phyloP scores from a whole-genome alignment of 2,113 vertebrate species.

The Corythornis madagascariensis region DNA sequence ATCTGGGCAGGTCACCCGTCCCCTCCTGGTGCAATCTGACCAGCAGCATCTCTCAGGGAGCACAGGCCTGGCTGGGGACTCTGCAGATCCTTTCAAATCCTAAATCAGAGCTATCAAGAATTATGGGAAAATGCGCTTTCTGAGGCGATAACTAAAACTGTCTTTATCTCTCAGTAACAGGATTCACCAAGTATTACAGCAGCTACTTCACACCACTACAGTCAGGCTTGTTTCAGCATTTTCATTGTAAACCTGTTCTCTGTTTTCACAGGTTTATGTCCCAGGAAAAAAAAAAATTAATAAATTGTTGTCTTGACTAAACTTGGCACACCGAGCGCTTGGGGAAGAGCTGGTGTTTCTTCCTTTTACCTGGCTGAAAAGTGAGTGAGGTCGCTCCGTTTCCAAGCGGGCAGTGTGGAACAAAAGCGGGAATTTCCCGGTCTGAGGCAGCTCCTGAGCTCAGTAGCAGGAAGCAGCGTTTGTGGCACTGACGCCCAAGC shows the following conservation, averaged over 20 bases:
- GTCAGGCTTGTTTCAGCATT: slow-evolving; percentile 40
- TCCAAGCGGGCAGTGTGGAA: too few relatives aligned
- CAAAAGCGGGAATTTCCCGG: too few relatives aligned
- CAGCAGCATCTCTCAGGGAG: background rate
- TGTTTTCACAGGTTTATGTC: slow-evolving; percentile 47
- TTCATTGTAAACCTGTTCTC: background rate
- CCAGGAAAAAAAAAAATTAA: background rate
- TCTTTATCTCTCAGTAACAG: slow-evolving; percentile 35
- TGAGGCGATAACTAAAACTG: background rate
- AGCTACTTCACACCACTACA: background rate
- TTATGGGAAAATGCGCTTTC: background rate
- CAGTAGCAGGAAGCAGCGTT: background rate
- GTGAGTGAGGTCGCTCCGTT: too few relatives aligned
- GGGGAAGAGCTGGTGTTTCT: too few relatives aligned
- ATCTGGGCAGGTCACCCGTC: background rate
- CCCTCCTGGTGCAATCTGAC: background rate
- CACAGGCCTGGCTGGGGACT: background rate
- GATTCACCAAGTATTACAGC: background rate
- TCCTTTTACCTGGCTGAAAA: too few relatives aligned
- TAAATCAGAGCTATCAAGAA: background rate
- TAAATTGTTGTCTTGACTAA: too few relatives aligned
- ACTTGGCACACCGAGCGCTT: too few relatives aligned
- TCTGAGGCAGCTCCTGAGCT: background rate
- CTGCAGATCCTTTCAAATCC: background rate
- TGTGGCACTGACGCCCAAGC: background rate